Evolutionary conservation across 1,140 invertebrate species (phyloP).

Genomic region (Eupristina koningsbergeri): DNA sequence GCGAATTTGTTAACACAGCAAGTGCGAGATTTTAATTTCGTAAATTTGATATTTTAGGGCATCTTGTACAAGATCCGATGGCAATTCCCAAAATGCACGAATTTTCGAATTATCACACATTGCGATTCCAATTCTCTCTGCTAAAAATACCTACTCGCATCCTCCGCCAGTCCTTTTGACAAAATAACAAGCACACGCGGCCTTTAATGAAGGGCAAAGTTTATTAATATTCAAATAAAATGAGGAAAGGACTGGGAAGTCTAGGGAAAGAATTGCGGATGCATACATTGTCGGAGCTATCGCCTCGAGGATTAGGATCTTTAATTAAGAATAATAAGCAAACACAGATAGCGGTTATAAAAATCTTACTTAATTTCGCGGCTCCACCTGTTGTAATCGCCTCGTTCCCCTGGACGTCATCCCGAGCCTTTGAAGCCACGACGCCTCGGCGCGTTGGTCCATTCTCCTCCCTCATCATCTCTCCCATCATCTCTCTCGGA

Average conservation of each 20-base stretch:
- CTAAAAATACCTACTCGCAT: neutral
- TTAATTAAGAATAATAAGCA: slow-evolving; percentile 48
- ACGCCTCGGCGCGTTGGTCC: neutral
- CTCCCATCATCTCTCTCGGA: neutral
- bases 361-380: slow-evolving; percentile 32
- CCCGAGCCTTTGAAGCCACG: slow-evolving; percentile 12
- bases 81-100: neutral
- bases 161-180: neutral
- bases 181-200: slow-evolving; percentile 14
- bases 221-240: slow-evolving; percentile 25
- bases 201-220: slow-evolving; percentile 1
- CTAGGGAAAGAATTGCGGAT: neutral
- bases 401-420: neutral
- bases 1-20: too few species aligned
- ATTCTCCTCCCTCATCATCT: neutral
- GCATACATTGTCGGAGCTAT: slow-evolving; percentile 1
- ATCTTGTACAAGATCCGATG: neutral
- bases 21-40: too few species aligned
- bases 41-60: neutral
- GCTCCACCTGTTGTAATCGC: slow-evolving; percentile 40
- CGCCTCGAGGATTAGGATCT: neutral
- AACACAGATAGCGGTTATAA: slow-evolving; percentile 35
- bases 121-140: slow-evolving; percentile 1
- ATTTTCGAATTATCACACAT: neutral
- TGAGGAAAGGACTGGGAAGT: neutral